Evolutionary conservation across 2,888 invertebrate species (phyloP), one percentile per base, ranked within the genome.

Genomic region (Clanis bilineata): DNA sequence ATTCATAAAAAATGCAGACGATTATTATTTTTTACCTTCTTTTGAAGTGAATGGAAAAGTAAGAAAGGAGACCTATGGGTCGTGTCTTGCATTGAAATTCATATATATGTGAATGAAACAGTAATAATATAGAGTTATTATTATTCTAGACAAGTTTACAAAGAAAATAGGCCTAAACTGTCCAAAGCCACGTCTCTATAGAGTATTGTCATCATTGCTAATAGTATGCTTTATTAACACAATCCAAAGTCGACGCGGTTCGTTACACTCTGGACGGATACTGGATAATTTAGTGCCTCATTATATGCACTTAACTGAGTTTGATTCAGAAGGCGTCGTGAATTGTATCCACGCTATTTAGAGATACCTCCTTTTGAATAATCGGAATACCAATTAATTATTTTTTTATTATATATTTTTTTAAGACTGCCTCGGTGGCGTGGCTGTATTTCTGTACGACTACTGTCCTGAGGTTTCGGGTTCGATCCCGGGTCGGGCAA

Each of bases 181-280:
- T 12, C 1, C 36, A 36, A 36, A 5, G 36, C 36, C 9, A 41
- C 41, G 41, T 18, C 0, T 18, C 18, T 18, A 36, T 36, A 1
- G 7, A 9, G 18, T 7, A 18, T 7, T 41, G 18, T 41, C 41
- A 41, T 12, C 36, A 36, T 25, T 25, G 25, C 2, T 41, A 18
- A 15, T 15, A 3, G 47, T 10, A 45, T 45, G 23, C 59, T 43
- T 63, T 70, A 67, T 71, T 64, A 66, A 69, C 62, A 64, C 63
- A 59, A 62, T 64, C 64, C 69, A 67, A 73, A 69, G 73, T 69
- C 68, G 63, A 67, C 44, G 56, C 56, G 62, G 72, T 64, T 64
- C 67, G 64, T 61, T 66, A 60, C 61, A 64, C 68, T 55, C 59
- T 10, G 51, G n/a, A 38, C 54, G 68, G 64, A 64, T 62, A 64